phyloP scores from a whole-genome alignment of 2,113 vertebrate genomes.

The Cygnus buccinator region DNA sequence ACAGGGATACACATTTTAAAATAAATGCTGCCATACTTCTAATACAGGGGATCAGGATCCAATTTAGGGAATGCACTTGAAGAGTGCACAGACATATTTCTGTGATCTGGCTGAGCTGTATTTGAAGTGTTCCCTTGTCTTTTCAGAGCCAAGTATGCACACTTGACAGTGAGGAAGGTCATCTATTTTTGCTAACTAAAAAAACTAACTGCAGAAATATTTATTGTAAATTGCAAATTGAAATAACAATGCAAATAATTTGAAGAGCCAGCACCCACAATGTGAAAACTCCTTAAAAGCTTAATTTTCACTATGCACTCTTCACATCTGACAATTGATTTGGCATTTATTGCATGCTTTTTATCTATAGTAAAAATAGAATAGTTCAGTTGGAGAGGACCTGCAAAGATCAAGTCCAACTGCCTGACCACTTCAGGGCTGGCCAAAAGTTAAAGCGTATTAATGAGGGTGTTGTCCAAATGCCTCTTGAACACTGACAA shows the following conservation, averaged over 20 bases:
- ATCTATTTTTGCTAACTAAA: background rate
- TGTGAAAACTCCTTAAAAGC: background rate
- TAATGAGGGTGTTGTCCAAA: background rate
- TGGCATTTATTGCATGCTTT: background rate
- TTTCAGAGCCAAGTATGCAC: background rate
- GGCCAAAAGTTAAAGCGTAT: background rate
- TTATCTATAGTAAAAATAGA: background rate
- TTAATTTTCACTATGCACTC: background rate
- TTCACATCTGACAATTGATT: background rate
- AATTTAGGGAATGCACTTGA: background rate
- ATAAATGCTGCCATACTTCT: background rate
- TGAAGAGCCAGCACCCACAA: background rate
- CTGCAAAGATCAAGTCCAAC: background rate
- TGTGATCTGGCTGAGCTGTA: background rate
- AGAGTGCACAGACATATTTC: background rate
- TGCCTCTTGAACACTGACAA: background rate
- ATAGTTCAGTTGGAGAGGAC: background rate
- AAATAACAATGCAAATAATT: background rate
- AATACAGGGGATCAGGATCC: background rate
- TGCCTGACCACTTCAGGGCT: background rate
- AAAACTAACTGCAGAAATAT: background rate
- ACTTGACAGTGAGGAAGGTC: background rate
- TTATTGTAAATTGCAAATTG: background rate
- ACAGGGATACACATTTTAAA: background rate
- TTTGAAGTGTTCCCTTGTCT: conserved; percentile 10